These are phyloP conservation scores for Arnoldichthys spilopterus DNA, from an alignment of 2,797 vertebrate genomes.

Conservation along the genomic window DNA sequence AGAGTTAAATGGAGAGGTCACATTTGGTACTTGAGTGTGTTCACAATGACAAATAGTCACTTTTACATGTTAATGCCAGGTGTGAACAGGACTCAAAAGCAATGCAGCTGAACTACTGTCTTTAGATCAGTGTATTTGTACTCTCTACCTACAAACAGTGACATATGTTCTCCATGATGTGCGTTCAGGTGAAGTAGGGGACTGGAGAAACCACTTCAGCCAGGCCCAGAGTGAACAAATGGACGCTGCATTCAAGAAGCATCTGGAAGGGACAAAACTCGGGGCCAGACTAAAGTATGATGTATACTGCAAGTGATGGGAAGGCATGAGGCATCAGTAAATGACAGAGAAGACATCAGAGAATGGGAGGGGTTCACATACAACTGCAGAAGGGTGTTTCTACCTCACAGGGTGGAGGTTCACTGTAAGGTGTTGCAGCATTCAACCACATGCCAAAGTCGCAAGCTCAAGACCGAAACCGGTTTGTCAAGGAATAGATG, in stretches of 20 bases:
- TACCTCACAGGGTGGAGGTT: neutral
- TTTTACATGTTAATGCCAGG: too few relatives aligned
- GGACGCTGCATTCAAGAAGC: conserved; percentile 73
- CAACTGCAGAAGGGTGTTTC: neutral
- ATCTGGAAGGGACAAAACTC: conserved; percentile 63
- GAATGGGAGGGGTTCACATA: neutral
- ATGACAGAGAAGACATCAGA: neutral
- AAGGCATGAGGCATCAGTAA: neutral
- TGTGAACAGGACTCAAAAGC: too few relatives aligned
- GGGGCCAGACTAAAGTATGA: conserved; percentile 69
- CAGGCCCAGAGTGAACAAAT: conserved; percentile 73
- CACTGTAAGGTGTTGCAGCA: neutral
- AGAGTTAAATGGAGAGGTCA: too few relatives aligned
- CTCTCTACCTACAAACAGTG: neutral
- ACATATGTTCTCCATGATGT: neutral
- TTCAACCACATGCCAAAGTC: neutral
- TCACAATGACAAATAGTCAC: too few relatives aligned
- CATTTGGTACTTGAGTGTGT: too few relatives aligned
- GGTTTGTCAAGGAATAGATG: neutral
- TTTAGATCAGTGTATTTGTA: too few relatives aligned
- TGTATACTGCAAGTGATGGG: conserved; percentile 58
- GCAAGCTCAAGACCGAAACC: neutral
- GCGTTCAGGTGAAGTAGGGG: conserved; percentile 63
- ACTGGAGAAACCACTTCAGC: conserved; percentile 70
- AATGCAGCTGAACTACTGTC: too few relatives aligned